Base-by-base conservation (phyloP, 2,113 vertebrate genomes). In the Microcebus ravelobensis region DNA sequence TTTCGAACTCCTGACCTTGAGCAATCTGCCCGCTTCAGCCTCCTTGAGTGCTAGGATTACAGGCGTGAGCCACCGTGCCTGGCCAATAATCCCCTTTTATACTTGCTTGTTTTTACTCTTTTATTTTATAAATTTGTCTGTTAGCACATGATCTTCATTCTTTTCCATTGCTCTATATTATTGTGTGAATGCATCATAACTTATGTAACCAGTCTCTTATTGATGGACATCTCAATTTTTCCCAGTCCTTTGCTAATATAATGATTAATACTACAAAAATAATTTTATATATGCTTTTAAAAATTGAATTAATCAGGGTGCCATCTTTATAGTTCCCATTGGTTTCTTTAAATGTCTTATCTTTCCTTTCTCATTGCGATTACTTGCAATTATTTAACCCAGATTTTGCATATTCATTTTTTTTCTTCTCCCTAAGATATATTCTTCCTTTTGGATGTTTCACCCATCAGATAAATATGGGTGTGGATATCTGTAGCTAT, bases 311-410 rank as follows among this genome's bases (percentile, higher is more conserved):
- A 18, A n/a, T 63, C 27, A 68, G 1, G 34, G 20, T 92, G 88
- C n/a, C 65, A 55, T 74, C 31, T 90, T 95, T 42, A 39, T 17
- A 90, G 39, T 65, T 97, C 15, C 20, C 10, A 27, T 3, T 93
- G 42, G 7, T 63, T 76, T 96, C 74, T 90, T 95, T 76, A 77
- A 79, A 21, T 87, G 23, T 82, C 9, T 71, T 15, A 48, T 85
- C 42, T 27, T 52, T 92, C 42, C 29, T 92, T 90, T 76, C 21
- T 86, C 36, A 45, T 57, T 31, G 36, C 18, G n/a, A 42, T 93
- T 82, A 36, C 13, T 71, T 90, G 21, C 6, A 83, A 55, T 77
- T 81, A 13, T 90, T 93, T 83, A 90, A 95, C 92, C 29, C 39
- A 70, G 39, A 90, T 77, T 83, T 90, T 92, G 7, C 31, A 21